phyloP scores from a whole-genome alignment of 2,797 vertebrate species.

The Malurus splendens region DNA sequence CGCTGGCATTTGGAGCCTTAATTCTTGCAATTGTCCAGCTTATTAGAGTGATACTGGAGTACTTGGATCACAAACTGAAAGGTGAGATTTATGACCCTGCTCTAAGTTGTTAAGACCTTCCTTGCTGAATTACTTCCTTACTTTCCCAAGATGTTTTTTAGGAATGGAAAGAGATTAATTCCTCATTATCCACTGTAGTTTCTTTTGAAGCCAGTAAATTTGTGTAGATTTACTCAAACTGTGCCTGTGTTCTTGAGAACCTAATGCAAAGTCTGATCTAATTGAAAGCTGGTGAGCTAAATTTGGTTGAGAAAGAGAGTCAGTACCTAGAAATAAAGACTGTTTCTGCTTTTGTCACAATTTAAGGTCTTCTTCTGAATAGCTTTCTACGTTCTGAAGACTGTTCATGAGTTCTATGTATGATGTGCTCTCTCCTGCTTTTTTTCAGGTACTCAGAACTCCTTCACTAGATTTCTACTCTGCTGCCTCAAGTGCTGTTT shows the following conservation, averaged over 20 bases:
- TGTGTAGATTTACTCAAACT: not conserved
- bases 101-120: not conserved
- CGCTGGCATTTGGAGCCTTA: constrained; percentile 91
- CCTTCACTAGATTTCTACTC: constrained; percentile 80
- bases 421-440: not conserved
- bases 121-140: not conserved
- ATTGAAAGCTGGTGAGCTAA: not conserved
- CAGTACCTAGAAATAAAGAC: not conserved
- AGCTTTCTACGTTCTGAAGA: not conserved
- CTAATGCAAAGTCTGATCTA: not conserved
- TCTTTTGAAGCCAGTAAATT: not conserved
- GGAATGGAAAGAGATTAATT: not conserved
- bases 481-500: constrained; percentile 94
- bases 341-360: not conserved
- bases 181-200: not conserved
- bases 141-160: not conserved
- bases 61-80: constrained; percentile 88
- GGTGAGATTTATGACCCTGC: constrained; percentile 63
- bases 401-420: not conserved
- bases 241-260: not conserved
- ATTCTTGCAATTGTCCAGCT: constrained; percentile 87
- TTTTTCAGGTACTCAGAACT: constrained; percentile 81
- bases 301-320: not conserved
- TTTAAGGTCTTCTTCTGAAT: not conserved
- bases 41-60: constrained; percentile 84